These are phyloP conservation scores for Tortrix viridana DNA, from an alignment of 2,888 invertebrate genomes.

Conservation along the genomic window DNA sequence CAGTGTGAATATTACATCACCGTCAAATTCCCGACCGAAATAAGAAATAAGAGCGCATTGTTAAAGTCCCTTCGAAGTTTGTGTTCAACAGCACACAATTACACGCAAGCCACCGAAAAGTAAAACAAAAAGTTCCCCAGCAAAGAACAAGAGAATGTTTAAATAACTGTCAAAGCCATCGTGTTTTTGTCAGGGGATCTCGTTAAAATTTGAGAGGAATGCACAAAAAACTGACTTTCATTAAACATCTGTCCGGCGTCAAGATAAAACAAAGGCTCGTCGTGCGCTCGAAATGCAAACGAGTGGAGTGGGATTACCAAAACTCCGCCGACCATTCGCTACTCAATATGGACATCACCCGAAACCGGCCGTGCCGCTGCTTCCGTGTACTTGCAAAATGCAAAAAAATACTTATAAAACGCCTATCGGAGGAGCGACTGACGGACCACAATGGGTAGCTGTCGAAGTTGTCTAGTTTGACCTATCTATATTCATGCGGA, in stretches of 20 bases:
- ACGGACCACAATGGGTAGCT: constrained; percentile 19
- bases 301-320: constrained; percentile 62
- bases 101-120: constrained; percentile 51
- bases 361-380: constrained; percentile 26
- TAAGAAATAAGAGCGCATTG: constrained; percentile 40
- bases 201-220: constrained; percentile 69
- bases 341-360: constrained; percentile 36
- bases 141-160: constrained; percentile 63
- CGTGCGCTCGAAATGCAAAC: constrained; percentile 70
- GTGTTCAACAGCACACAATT: constrained; percentile 42
- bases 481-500: constrained; percentile 54
- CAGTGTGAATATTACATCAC: constrained; percentile 48
- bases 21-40: constrained; percentile 44
- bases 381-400: constrained; percentile 24
- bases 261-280: constrained; percentile 66
- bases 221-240: constrained; percentile 68
- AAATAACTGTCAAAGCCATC: constrained; percentile 71
- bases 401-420: constrained; percentile 35
- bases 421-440: constrained; percentile 9
- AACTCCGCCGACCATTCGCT: constrained; percentile 53
- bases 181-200: constrained; percentile 64
- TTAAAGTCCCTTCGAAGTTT: constrained; percentile 12
- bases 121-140: constrained; percentile 50
- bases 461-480: constrained; percentile 45
- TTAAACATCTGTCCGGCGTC: constrained; percentile 67